These are phyloP conservation scores for Bothrops jararaca DNA, from an alignment of 2,113 vertebrate genomes.

Conservation along the genomic window DNA sequence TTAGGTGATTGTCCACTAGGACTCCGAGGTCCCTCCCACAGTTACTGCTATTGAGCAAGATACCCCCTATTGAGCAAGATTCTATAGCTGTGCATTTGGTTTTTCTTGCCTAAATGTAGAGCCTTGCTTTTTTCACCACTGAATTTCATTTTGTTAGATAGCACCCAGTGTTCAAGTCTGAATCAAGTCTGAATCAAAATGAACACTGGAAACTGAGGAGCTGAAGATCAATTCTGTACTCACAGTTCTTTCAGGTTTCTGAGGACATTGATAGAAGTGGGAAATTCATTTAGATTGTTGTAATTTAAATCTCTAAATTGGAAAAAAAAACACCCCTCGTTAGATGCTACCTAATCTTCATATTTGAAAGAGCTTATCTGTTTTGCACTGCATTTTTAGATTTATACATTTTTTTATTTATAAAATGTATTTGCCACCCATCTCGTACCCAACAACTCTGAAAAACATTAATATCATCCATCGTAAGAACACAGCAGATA, in stretches of 20 bases:
- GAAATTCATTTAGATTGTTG: constrained; percentile 82
- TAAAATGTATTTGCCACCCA: not conserved
- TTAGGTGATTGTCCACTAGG: too few relatives aligned
- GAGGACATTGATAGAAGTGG: constrained; percentile 80
- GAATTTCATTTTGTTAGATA: too few relatives aligned
- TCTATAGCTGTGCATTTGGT: too few relatives aligned
- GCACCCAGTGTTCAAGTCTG: too few relatives aligned
- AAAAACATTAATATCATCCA: not conserved
- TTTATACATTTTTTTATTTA: constrained; percentile 31
- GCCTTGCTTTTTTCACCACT: too few relatives aligned
- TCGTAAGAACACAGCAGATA: not conserved
- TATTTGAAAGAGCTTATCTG: constrained; percentile 27
- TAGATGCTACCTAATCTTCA: constrained; percentile 34
- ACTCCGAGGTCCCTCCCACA: too few relatives aligned
- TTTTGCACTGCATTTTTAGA: constrained; percentile 28
- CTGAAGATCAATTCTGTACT: constrained; percentile 65
- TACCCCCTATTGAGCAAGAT: too few relatives aligned
- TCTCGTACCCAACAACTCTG: not conserved
- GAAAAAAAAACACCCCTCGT: constrained; percentile 37
- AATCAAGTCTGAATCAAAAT: constrained; percentile 13
- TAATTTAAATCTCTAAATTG: constrained; percentile 82
- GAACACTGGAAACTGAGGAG: constrained; percentile 41
- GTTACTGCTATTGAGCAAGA: too few relatives aligned
- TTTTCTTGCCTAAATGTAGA: too few relatives aligned
- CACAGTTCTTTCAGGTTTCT: constrained; percentile 90